A percentile compares a stretch with the other conserved stretches of the same genome.
Conservation (phyloP, 1,140 invertebrate species). For the Drosophila kohkoa region DNA sequence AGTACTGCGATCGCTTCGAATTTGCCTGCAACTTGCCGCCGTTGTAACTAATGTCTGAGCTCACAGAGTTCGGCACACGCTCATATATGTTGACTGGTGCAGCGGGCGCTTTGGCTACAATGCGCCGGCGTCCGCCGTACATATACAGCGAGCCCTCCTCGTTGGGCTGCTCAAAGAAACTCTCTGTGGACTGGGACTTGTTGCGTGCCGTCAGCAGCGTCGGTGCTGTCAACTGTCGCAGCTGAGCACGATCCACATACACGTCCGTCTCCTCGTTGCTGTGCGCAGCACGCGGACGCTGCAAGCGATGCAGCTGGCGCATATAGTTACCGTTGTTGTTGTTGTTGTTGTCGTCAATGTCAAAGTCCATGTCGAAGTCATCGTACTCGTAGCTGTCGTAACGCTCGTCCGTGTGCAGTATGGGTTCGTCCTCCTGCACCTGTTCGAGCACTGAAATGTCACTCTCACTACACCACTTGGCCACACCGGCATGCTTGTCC, state of each 20-base stretch:
- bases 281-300: constrained; percentile 12
- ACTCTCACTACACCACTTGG: constrained; percentile 84
- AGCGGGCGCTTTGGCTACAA: constrained; percentile 66
- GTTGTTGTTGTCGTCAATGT: constrained; percentile 60
- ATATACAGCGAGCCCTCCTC: constrained; percentile 81
- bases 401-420: constrained; percentile 42
- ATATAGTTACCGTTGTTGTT: constrained; percentile 33
- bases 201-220: constrained; percentile 57
- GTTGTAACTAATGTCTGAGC: constrained; percentile 51
- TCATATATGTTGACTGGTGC: constrained; percentile 73
- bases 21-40: constrained; percentile 31
- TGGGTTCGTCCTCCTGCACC: constrained; percentile 53
- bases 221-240: constrained; percentile 61
- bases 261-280: constrained; percentile 55
- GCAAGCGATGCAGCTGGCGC: constrained; percentile 34
- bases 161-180: constrained; percentile 80
- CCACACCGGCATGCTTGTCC: constrained; percentile 55
- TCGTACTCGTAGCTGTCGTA: constrained; percentile 75
- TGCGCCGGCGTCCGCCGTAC: constrained; percentile 78
- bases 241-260: constrained; percentile 67
- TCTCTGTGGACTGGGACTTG: constrained; percentile 80
- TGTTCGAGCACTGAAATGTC: constrained; percentile 78
- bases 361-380: constrained; percentile 74
- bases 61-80: constrained; percentile 64
- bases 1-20: constrained; percentile 30